Evolutionary conservation across 1,140 invertebrate genomes (phyloP), one percentile per base, ranked within the genome.

Genomic region (Diuraphis noxia): DNA sequence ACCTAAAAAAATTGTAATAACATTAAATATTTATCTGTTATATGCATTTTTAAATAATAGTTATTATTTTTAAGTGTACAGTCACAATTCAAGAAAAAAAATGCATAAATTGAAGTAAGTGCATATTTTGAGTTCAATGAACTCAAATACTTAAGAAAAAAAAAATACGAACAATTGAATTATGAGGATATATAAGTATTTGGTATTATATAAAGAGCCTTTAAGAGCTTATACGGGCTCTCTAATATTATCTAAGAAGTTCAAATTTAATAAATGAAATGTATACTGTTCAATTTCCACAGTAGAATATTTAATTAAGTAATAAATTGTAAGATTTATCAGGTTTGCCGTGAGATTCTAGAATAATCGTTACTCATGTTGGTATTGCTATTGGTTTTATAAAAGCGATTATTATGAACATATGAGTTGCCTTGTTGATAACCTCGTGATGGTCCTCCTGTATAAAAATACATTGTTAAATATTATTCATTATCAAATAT

Each of bases 391-490:
- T 34, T 79, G 38, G 79, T 82, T 36, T 79, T 89, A 23, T 77
- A 79, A 6, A 72, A 79, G 63, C 63, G 88, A 89, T 79, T 89
- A 34, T 79, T 89, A 46, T 89, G 46, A 89, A 88, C 56, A 36
- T 90, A 90, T 13, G 63, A 41, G 30, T 91, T 91, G 0, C 77
- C 43, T 52, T 91, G 89, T 82, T 91, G 89, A 40, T 82, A 91
- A 82, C 43, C 46, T 36, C n/a, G n/a, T 13, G 72, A 77, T 79
- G 72, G 19, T 81, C 30, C 72, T 34, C 89, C 77, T 82, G 38
- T 79, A 90, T 79, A 41, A n/a, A 38, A 19, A 43, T 1, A 79
- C 7, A 90, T n/a, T n/a, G n/a, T 40, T 82, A 52, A 82, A 34
- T 43, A 21, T 21, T 17, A 40, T 63, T 40, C 5, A 63, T 5